Evolutionary conservation across 2,888 invertebrate species (phyloP), one percentile per base, ranked within the genome.

Genomic region (Mayetiola destructor): DNA sequence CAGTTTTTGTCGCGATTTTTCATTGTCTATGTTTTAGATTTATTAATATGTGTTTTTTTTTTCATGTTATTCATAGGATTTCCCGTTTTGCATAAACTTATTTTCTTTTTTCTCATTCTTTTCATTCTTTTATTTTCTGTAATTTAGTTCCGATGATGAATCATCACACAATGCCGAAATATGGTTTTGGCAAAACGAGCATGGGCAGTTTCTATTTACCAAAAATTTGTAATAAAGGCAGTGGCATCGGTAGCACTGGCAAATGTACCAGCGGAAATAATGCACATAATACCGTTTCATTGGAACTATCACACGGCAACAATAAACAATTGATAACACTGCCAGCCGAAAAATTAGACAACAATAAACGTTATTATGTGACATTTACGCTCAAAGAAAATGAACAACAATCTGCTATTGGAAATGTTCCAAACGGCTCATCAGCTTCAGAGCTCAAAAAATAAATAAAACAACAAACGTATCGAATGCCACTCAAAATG

Each of bases 361-460:
- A 85, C 67, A 88, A 86, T 68, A 92, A 91, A 72, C 79, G 88
- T 67, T 93, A 92, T 73, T 91, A 89, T 70, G 91, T 93, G 59
- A 92, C 91, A 55, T 91, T 93, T 68, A 91, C 91, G 30, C 89
- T 93, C 3, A 88, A 88, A 70, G 88, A 88, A 56, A 64, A 71
- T 30, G 64, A 63, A 56, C 53, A 56, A 21, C 10, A 37, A 5
- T 14, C 8, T 8, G 9, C 48, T 20, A 21, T n/a, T 23, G n/a
- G 10, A 3, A 39, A 39, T 42, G 42, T n/a, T n/a, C n/a, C 39
- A 56, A 12, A 16, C 18, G 18, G 8, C 8, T 4, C 36, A 20
- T 2, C 40, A 21, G 12, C 40, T 12, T 21, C 21, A 29, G 21
- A n/a, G n/a, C n/a, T n/a, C n/a, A 48, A 48, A 27, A 36, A 53